Percentiles rank a stretch among this genome's conserved stretches.
These are phyloP conservation scores for Phrynocephalus vlangalii DNA, from an alignment of 2,797 vertebrate genomes.

Conservation along the genomic window DNA sequence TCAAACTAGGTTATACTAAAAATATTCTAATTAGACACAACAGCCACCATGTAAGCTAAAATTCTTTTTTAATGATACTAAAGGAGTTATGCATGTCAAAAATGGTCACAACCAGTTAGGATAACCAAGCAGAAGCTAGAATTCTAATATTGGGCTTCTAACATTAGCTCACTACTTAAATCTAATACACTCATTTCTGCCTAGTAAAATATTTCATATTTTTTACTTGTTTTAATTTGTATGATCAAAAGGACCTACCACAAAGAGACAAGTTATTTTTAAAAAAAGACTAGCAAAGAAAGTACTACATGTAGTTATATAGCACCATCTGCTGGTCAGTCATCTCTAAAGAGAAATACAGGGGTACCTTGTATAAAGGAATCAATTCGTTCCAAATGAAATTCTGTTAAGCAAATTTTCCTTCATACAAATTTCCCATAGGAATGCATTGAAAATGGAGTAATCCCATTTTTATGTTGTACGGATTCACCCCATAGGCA, in stretches of 20 bases:
- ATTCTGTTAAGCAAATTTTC: too few relatives aligned
- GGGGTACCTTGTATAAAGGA: too few relatives aligned
- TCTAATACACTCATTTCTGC: not conserved
- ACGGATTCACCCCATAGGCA: too few relatives aligned
- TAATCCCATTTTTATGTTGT: too few relatives aligned
- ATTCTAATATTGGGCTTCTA: not conserved
- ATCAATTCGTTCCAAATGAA: too few relatives aligned
- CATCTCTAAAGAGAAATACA: not conserved
- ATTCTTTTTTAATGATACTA: not conserved
- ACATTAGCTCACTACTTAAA: not conserved
- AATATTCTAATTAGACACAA: not conserved
- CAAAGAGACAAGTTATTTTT: not conserved
- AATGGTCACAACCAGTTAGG: too few relatives aligned
- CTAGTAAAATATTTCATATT: conserved; percentile 1
- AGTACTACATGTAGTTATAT: conserved; percentile 52
- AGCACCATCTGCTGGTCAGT: conserved; percentile 76
- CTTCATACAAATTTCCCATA: too few relatives aligned
- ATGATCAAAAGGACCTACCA: not conserved
- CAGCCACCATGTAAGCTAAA: not conserved
- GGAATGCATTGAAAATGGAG: too few relatives aligned
- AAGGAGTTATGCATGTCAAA: not conserved
- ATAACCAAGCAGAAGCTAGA: conserved; percentile 1
- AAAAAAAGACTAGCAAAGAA: not conserved
- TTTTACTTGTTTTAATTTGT: not conserved
- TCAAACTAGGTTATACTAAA: not conserved